phyloP scores from a whole-genome alignment of 1,140 invertebrate genomes.

The Zaprionus camerounensis region DNA sequence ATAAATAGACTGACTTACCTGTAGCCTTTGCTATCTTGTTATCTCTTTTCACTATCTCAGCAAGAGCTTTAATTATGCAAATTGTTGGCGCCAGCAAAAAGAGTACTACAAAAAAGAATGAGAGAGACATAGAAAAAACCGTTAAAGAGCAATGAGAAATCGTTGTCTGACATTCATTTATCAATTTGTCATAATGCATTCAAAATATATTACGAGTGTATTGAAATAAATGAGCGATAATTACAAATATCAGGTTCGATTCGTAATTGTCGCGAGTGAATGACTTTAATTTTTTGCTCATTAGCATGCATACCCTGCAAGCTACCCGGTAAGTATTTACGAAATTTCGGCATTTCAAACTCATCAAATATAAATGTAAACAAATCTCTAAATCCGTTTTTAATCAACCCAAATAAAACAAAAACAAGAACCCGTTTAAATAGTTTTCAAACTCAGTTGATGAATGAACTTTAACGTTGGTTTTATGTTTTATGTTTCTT shows the following conservation, averaged over 20 bases:
- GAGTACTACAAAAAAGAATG: constrained; percentile 49
- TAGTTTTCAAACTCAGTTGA: background rate
- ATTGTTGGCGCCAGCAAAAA: constrained; percentile 73
- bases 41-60: constrained; percentile 59
- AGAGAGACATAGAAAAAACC: constrained; percentile 24
- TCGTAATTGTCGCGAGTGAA: constrained; percentile 4
- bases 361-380: background rate
- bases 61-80: constrained; percentile 72
- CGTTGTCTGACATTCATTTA: constrained; percentile 30
- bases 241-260: constrained; percentile 44
- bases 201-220: constrained; percentile 13
- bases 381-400: background rate
- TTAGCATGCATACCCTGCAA: background rate
- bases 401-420: background rate
- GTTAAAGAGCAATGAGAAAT: constrained; percentile 57
- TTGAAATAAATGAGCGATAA: constrained; percentile 27
- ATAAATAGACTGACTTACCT: constrained; percentile 64
- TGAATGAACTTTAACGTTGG: constrained; percentile 8
- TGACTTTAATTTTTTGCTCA: constrained; percentile 2
- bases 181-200: constrained; percentile 23
- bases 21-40: constrained; percentile 31
- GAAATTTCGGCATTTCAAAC: background rate
- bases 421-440: background rate
- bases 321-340: background rate
- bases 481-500: constrained; percentile 9